phyloP scores from a whole-genome alignment of 2,113 vertebrate species.

The Casuarius casuarius region DNA sequence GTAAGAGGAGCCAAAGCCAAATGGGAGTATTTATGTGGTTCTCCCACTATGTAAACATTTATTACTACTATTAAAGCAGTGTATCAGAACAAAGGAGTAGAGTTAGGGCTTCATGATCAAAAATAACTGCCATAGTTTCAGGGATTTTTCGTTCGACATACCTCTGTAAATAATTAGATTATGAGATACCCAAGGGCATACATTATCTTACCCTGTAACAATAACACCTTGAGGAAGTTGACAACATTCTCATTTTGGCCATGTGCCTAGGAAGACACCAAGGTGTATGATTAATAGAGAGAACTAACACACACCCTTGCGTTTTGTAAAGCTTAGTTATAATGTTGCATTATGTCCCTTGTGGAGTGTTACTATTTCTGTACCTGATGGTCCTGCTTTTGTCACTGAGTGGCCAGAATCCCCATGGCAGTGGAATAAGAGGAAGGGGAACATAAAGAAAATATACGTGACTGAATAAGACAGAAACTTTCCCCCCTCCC shows the following conservation, averaged over 20 bases:
- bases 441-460: background rate
- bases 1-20: slow-evolving; percentile 16
- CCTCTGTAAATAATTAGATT: slow-evolving; percentile 55
- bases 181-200: slow-evolving; percentile 43
- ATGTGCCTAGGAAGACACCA: slow-evolving; percentile 42
- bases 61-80: background rate
- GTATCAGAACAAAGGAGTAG: background rate
- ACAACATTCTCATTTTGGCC: slow-evolving; percentile 57
- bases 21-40: background rate
- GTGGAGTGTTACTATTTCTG: slow-evolving; percentile 13
- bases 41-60: background rate
- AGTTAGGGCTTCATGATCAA: slow-evolving; percentile 17
- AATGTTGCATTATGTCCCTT: background rate
- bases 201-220: slow-evolving; percentile 40
- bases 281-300: slow-evolving; percentile 49
- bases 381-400: background rate
- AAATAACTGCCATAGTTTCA: slow-evolving; percentile 17
- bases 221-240: slow-evolving; percentile 24
- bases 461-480: background rate
- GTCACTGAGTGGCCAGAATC: slow-evolving; percentile 7
- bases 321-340: background rate
- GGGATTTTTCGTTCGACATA: slow-evolving; percentile 17
- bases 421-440: background rate
- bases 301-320: background rate
- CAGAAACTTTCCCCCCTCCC: background rate